phyloP scores from a whole-genome alignment of 2,888 invertebrate species.

The Lydus trimaculatus region DNA sequence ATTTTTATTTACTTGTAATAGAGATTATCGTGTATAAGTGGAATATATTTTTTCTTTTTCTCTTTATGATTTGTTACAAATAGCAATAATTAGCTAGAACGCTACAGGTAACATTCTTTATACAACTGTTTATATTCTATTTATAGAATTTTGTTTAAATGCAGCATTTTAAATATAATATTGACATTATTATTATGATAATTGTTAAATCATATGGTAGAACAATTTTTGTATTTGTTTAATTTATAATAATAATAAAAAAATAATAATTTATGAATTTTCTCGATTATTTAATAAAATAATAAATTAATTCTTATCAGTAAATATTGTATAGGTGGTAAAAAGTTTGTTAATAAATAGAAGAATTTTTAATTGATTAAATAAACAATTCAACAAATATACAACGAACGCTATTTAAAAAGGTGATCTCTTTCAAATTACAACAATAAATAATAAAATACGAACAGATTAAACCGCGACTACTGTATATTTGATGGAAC shows the following conservation, averaged over 20 bases:
- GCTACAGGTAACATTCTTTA: conserved; percentile 1
- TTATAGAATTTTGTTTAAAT: background rate
- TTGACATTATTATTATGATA: background rate
- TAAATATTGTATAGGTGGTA: background rate
- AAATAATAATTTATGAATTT: background rate
- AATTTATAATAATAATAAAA: background rate
- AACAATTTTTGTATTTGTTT: background rate
- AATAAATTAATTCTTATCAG: background rate
- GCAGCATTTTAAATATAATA: background rate
- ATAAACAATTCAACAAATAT: too few species aligned
- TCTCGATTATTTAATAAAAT: background rate
- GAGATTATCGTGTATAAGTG: background rate
- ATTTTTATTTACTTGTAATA: conserved; percentile 7
- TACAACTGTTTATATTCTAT: background rate
- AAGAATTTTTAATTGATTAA: background rate
- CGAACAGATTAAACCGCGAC: too few species aligned
- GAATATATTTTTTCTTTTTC: background rate
- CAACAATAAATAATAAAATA: too few species aligned
- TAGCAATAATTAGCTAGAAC: conserved; percentile 3
- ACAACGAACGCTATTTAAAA: too few species aligned
- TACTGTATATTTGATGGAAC: too few species aligned
- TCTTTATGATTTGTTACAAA: background rate
- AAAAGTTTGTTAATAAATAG: background rate
- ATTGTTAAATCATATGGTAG: background rate
- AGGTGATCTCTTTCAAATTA: too few species aligned